A percentile compares a stretch with the other conserved stretches of the same genome.
phyloP scores from a whole-genome alignment of 2,113 vertebrate species.

The Otolemur garnettii region DNA sequence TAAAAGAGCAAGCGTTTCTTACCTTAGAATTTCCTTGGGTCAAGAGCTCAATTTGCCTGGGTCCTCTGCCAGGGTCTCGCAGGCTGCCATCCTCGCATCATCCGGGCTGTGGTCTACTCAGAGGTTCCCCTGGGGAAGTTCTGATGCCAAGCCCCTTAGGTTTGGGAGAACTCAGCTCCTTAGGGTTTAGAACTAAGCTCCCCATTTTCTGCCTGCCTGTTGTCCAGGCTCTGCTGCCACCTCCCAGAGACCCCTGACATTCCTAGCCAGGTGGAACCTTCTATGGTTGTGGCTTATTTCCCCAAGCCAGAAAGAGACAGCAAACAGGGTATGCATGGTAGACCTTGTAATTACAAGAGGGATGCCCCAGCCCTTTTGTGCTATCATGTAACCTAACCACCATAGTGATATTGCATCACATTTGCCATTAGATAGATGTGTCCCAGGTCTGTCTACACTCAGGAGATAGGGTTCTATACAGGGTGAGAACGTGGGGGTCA shows the following conservation, averaged over 20 bases:
- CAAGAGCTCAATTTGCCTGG: neutral
- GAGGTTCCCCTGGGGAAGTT: neutral
- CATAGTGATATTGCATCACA: fast-evolving
- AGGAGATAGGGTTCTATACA: fast-evolving
- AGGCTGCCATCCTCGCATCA: neutral
- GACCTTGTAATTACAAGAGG: neutral
- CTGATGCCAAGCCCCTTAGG: neutral
- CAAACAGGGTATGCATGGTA: no score
- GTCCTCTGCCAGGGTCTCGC: neutral
- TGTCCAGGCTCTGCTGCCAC: neutral
- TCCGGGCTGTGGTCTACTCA: neutral
- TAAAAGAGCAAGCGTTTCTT: neutral
- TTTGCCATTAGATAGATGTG: neutral
- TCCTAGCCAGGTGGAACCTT: neutral
- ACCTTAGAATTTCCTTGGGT: neutral
- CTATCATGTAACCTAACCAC: neutral
- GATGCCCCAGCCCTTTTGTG: neutral
- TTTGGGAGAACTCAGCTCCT: neutral
- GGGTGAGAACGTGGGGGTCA: fast-evolving
- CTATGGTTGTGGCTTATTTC: neutral
- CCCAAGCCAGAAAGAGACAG: neutral
- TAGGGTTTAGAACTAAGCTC: neutral
- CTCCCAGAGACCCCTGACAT: no score
- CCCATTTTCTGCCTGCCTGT: neutral
- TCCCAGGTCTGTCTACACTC: fast-evolving